phyloP scores from a whole-genome alignment of 92 coral and sea anemone species.

The Porites lobata region DNA sequence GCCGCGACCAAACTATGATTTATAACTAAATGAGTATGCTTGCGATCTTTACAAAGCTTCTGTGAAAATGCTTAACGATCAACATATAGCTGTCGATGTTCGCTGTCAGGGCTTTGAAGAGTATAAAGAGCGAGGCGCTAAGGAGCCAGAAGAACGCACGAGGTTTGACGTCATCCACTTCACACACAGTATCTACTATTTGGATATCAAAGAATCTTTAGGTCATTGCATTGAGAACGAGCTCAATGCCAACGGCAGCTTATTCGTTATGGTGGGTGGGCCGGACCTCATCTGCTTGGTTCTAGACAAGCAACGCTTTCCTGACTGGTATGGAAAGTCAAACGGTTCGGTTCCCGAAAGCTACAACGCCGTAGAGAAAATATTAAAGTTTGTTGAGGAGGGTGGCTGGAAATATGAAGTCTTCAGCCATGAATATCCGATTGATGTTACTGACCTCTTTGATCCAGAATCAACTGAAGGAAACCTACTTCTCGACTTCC shows the following conservation, averaged over 20 bases:
- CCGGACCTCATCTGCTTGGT: too few relatives aligned
- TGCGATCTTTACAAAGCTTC: constrained; percentile 8
- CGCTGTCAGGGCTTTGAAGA: constrained; percentile 2
- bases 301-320: too few relatives aligned
- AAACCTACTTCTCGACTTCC: background rate
- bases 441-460: constrained; percentile 46
- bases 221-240: too few relatives aligned
- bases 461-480: constrained; percentile 41
- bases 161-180: constrained; percentile 56
- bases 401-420: constrained; percentile 31
- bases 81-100: constrained; percentile 3
- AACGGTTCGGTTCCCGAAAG: background rate
- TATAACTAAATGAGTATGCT: background rate
- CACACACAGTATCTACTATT: constrained; percentile 33
- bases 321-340: background rate
- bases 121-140: background rate
- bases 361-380: background rate
- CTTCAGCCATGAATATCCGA: constrained; percentile 7
- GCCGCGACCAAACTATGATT: constrained; percentile 11
- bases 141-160: background rate
- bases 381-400: constrained; percentile 21
- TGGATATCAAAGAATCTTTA: too few relatives aligned
- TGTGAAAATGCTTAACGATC: background rate
- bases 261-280: background rate
- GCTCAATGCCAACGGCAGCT: background rate